Percentiles rank a stretch among this genome's conserved stretches.
Evolutionary conservation across 2,888 invertebrate genomes (phyloP).

Genomic region (Alitta virens): DNA sequence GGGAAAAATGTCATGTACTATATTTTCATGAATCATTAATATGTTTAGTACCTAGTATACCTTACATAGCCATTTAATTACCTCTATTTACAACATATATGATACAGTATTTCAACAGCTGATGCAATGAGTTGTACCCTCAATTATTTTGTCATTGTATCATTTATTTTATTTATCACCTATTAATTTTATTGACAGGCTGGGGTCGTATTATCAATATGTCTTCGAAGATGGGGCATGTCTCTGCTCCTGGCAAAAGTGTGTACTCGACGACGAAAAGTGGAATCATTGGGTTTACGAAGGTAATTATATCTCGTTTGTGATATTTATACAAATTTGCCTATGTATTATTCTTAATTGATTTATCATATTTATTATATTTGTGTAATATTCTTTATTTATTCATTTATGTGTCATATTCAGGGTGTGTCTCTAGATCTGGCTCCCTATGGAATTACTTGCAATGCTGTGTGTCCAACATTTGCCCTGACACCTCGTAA

Average conservation of each 20-base stretch:
- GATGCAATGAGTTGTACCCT: no score
- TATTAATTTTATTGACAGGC: slow-evolving; percentile 25
- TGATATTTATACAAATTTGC: no score
- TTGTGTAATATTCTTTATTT: no score
- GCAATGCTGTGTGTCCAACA: slow-evolving; percentile 37
- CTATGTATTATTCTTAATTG: background rate
- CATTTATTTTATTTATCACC: no score
- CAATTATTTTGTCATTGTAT: no score
- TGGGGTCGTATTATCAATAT: slow-evolving; percentile 43
- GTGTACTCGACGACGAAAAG: slow-evolving; percentile 36
- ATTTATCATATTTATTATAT: background rate
- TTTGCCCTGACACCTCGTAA: slow-evolving; percentile 29
- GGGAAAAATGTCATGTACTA: background rate
- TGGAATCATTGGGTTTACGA: slow-evolving; percentile 36
- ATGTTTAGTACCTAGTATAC: background rate
- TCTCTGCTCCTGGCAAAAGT: slow-evolving; percentile 34
- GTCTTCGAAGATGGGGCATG: slow-evolving; percentile 38
- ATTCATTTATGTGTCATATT: no score
- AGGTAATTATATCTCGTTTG: no score
- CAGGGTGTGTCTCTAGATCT: slow-evolving; percentile 34
- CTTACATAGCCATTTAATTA: no score
- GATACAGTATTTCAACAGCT: no score
- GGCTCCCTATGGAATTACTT: slow-evolving; percentile 32
- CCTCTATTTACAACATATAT: no score
- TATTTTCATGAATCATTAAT: background rate